Base-by-base conservation (phyloP, 1,140 invertebrate genomes). In the Bradynema listronoti region DNA sequence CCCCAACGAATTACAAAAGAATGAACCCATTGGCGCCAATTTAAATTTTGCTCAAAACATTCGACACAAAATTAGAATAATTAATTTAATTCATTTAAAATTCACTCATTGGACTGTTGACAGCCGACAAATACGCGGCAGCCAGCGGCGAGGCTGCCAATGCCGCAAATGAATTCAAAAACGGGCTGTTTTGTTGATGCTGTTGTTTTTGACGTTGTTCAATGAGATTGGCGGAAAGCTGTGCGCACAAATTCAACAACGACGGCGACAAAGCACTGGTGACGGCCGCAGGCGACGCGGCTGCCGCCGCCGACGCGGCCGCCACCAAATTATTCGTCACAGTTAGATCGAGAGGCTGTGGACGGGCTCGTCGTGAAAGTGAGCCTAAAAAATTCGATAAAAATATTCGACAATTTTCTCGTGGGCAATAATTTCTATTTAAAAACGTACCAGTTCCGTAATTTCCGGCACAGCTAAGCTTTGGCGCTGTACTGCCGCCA, bases 281-380 rank as follows among this genome's bases (percentile, higher is more conserved):
- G 11, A 24, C 24, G 14, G 16, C 33, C 32, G 22, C 58, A 61
- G 46, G 16, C n/a, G 46, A 49, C n/a, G 46, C 19, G 2, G n/a
- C n/a, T 19, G 46, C 46, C n/a, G n/a, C n/a, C 2, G 4, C 46
- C n/a, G n/a, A 19, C 2, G 4, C 46, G 16, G 22, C 19, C 22
- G 29, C 39, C 2, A n/a, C 22, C 19, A 63, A 24, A 55, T 68
- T 66, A 16, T 47, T 58, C 19, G 60, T 47, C 25, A 53, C 63
- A 19, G 66, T 68, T 45, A 68, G 41, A 42, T 68, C 66, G 16
- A 68, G 49, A 16, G 66, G 66, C 30, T 70, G 65, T 7, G 68
- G 68, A 29, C 69, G 69, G 32, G 52, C 58, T 11, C 69, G 63
- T 5, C 68, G 57, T 19, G 71, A 63, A 14, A 72, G 33, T 5